phyloP scores from a whole-genome alignment of 1,140 invertebrate species.

The Galendromus occidentalis region DNA sequence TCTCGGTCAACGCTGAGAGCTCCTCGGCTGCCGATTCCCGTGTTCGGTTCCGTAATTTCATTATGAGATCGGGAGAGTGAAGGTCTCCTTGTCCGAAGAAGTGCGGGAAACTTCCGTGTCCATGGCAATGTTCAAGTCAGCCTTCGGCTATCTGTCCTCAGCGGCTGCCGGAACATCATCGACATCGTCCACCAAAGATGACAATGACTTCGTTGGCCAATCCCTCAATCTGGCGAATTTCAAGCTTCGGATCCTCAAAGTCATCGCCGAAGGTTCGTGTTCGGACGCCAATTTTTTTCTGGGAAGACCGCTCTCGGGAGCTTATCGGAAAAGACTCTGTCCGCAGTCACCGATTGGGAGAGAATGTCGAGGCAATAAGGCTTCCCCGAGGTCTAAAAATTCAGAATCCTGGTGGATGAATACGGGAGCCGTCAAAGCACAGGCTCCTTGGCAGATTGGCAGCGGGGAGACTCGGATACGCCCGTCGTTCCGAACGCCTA shows the following conservation, averaged over 20 bases:
- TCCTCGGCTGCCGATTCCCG: too few relatives aligned
- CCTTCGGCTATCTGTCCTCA: conserved; percentile 53
- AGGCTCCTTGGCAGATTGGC: not conserved
- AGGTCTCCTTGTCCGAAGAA: too few relatives aligned
- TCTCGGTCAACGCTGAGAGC: too few relatives aligned
- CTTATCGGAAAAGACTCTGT: not conserved
- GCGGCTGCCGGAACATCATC: conserved; percentile 31
- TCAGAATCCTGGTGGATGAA: too few relatives aligned
- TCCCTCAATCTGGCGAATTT: conserved; percentile 66
- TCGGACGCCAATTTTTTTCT: not conserved
- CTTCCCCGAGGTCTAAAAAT: too few relatives aligned
- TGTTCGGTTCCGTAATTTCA: too few relatives aligned
- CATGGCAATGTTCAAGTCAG: conserved; percentile 49
- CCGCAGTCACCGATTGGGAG: not conserved
- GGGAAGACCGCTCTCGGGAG: not conserved
- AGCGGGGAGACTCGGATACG: not conserved
- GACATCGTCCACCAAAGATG: conserved; percentile 27
- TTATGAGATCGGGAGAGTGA: too few relatives aligned
- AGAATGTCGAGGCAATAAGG: not conserved
- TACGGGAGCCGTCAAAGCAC: too few relatives aligned
- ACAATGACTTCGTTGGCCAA: conserved; percentile 77
- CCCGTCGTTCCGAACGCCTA: conserved; percentile 2
- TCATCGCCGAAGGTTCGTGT: conserved; percentile 72
- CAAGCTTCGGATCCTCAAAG: conserved; percentile 64
- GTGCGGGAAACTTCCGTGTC: too few relatives aligned